phyloP scores from a whole-genome alignment of 2,113 vertebrate genomes.

The Pontoporia blainvillei region DNA sequence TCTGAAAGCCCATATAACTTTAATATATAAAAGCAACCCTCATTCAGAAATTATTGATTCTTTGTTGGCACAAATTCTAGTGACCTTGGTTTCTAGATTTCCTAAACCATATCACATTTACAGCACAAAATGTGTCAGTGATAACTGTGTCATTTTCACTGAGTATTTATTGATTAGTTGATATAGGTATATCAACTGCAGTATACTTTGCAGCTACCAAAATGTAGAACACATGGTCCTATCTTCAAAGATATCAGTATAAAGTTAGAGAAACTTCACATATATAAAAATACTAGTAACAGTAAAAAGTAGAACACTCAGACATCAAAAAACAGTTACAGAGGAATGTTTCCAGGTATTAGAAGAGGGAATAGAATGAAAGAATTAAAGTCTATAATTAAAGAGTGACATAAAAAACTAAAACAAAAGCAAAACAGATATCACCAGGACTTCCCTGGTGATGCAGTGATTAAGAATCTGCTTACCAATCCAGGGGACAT shows the following conservation, averaged over 20 bases:
- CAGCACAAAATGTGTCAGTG: neutral
- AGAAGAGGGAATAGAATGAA: neutral
- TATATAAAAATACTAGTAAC: neutral
- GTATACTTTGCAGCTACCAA: neutral
- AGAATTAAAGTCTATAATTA: neutral
- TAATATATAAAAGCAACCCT: neutral
- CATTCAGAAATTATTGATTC: neutral
- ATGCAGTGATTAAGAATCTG: no score
- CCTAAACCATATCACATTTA: neutral
- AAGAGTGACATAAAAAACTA: neutral
- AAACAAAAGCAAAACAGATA: neutral
- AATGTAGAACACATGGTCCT: neutral
- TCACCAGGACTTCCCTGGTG: no score
- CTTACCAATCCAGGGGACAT: no score
- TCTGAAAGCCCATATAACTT: neutral
- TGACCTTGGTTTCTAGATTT: neutral
- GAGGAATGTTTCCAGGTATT: neutral
- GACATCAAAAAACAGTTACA: neutral
- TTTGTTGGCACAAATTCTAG: neutral
- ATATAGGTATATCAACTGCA: neutral
- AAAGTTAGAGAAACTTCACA: neutral
- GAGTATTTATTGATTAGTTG: neutral
- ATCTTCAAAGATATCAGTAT: neutral
- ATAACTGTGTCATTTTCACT: neutral
- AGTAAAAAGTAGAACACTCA: neutral